Evolutionary conservation across 2,888 invertebrate species (phyloP).

Genomic region (Meta bourneti): DNA sequence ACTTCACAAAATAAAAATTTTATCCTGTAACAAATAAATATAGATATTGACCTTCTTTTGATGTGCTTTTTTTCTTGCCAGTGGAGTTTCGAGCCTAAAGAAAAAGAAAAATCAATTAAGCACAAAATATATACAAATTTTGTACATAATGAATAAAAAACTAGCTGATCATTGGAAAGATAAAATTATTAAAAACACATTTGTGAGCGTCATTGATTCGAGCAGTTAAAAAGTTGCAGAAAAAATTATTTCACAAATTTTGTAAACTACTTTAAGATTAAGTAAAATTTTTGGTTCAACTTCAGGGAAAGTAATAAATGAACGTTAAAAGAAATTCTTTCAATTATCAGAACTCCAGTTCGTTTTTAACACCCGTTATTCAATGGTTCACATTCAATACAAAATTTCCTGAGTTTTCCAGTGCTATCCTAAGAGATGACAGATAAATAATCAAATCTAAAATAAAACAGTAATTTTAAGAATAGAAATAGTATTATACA

Average conservation of each 20-base stretch:
- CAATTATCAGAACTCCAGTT: too few species aligned
- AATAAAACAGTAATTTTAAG: too few species aligned
- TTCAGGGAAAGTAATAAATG: too few species aligned
- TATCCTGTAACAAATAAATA: too few species aligned
- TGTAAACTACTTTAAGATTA: neutral
- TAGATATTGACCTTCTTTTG: slow-evolving; percentile 90
- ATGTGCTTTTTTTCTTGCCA: slow-evolving; percentile 91
- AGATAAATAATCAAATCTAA: too few species aligned
- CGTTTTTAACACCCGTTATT: too few species aligned
- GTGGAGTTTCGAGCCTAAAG: slow-evolving; percentile 71
- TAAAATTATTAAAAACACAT: neutral
- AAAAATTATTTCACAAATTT: neutral
- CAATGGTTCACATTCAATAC: too few species aligned
- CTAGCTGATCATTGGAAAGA: neutral
- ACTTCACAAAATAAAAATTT: too few species aligned
- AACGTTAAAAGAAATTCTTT: too few species aligned
- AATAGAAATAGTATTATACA: too few species aligned
- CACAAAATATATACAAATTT: neutral
- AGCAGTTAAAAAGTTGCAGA: neutral
- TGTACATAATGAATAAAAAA: neutral
- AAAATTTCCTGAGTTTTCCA: too few species aligned
- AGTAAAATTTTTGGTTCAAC: neutral
- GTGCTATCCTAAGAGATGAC: too few species aligned
- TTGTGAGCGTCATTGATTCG: neutral
- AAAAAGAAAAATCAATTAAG: slow-evolving; percentile 1